These are phyloP conservation scores for Peromyscus aztecus DNA, from an alignment of 2,797 vertebrate species.

Conservation along the genomic window DNA sequence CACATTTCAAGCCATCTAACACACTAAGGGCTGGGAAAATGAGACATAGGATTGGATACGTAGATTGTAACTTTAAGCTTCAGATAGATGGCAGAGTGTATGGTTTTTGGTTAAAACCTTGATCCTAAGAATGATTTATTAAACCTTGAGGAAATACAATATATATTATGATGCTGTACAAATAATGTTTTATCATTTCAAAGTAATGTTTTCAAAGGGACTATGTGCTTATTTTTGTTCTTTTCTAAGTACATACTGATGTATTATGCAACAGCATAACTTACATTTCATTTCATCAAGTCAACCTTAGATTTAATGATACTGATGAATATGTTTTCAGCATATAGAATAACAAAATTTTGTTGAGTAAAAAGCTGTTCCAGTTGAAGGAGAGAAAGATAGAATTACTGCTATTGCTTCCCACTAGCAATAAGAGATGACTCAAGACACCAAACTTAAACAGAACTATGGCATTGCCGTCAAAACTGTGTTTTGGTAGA, in stretches of 20 bases:
- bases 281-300: neutral
- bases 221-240: neutral
- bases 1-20: neutral
- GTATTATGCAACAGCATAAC: neutral
- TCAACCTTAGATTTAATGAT: neutral
- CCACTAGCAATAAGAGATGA: neutral
- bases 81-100: neutral
- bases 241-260: neutral
- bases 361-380: neutral
- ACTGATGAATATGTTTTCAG: neutral
- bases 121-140: neutral
- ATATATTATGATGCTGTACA: neutral
- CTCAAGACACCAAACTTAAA: neutral
- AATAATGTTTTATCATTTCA: neutral
- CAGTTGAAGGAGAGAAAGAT: no score
- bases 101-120: neutral
- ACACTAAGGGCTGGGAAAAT: neutral
- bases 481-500: neutral
- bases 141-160: neutral
- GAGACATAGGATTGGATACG: neutral
- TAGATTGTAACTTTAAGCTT: neutral
- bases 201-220: neutral
- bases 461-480: neutral
- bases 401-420: neutral
- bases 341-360: neutral